Conservation (phyloP, 1,140 invertebrate species). For the Archegozetes longisetosus region DNA sequence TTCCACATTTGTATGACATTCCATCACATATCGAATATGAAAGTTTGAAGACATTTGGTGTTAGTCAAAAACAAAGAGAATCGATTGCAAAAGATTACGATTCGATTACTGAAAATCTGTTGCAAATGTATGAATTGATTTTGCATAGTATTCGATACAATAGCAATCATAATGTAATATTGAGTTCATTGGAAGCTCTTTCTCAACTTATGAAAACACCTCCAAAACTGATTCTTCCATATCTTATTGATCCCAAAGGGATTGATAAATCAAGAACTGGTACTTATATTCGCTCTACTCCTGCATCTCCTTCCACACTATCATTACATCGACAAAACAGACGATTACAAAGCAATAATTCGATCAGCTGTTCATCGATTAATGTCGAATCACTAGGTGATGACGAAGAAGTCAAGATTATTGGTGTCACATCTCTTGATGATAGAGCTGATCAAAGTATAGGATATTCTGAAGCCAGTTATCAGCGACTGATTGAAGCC, state of each 20-base stretch:
- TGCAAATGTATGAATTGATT: constrained; percentile 62
- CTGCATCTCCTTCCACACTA: not conserved
- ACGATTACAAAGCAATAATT: constrained; percentile 3
- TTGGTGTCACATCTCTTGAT: not conserved
- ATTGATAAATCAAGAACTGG: constrained; percentile 23
- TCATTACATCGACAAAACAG: not conserved
- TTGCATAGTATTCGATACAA: constrained; percentile 47
- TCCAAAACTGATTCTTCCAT: constrained; percentile 38
- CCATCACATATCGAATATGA: not conserved
- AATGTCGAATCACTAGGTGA: constrained; percentile 7
- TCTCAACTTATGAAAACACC: constrained; percentile 50
- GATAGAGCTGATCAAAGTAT: not conserved
- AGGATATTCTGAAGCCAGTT: not conserved
- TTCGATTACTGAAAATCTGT: constrained; percentile 16
- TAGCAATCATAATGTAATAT: constrained; percentile 63
- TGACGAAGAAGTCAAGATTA: not conserved
- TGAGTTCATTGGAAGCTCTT: constrained; percentile 60
- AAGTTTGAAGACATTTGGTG: not conserved
- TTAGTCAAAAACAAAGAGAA: constrained; percentile 25
- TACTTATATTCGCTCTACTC: not conserved
- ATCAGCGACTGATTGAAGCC: too few species aligned
- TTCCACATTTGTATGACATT: not conserved
- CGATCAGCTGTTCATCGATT: constrained; percentile 1
- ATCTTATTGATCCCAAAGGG: constrained; percentile 40
- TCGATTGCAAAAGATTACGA: constrained; percentile 26